phyloP scores from a whole-genome alignment of 1,140 invertebrate species.

The Calephelis virginiensis region DNA sequence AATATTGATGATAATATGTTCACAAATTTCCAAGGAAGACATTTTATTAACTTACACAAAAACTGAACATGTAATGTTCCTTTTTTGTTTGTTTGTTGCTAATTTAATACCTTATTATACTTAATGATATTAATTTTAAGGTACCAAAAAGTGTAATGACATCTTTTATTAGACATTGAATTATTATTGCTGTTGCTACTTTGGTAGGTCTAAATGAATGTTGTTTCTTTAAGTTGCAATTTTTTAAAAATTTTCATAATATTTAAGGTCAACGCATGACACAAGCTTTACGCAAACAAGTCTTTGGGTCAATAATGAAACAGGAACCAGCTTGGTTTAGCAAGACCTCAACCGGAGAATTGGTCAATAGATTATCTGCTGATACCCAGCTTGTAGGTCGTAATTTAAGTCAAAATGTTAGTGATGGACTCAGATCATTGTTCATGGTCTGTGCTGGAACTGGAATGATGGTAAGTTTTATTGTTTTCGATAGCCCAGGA shows the following conservation, averaged over 20 bases:
- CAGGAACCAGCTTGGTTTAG: constrained; percentile 98
- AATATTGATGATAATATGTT: too few relatives aligned
- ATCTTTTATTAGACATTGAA: too few relatives aligned
- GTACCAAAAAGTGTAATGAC: too few relatives aligned
- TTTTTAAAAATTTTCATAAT: constrained; percentile 5
- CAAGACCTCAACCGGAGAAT: constrained; percentile 94
- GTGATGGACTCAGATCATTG: constrained; percentile 92
- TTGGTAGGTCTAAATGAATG: too few relatives aligned
- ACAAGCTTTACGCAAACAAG: constrained; percentile 86
- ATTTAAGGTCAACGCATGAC: constrained; percentile 91
- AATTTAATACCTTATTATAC: too few relatives aligned
- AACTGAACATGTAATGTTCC: too few relatives aligned
- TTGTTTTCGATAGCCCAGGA: neutral
- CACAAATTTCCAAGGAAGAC: too few relatives aligned
- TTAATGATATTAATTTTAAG: too few relatives aligned
- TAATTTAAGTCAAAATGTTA: constrained; percentile 95
- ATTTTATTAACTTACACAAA: too few relatives aligned
- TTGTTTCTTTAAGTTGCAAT: too few relatives aligned
- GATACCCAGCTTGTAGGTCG: constrained; percentile 95
- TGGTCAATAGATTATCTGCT: constrained; percentile 93
- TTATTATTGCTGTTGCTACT: too few relatives aligned
- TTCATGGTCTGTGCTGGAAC: constrained; percentile 92
- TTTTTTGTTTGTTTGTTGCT: too few relatives aligned
- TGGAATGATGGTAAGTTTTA: constrained; percentile 92
- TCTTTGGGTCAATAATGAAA: constrained; percentile 90